Evolutionary conservation across 2,113 vertebrate species (phyloP).

Genomic region (Pardalotus punctatus): DNA sequence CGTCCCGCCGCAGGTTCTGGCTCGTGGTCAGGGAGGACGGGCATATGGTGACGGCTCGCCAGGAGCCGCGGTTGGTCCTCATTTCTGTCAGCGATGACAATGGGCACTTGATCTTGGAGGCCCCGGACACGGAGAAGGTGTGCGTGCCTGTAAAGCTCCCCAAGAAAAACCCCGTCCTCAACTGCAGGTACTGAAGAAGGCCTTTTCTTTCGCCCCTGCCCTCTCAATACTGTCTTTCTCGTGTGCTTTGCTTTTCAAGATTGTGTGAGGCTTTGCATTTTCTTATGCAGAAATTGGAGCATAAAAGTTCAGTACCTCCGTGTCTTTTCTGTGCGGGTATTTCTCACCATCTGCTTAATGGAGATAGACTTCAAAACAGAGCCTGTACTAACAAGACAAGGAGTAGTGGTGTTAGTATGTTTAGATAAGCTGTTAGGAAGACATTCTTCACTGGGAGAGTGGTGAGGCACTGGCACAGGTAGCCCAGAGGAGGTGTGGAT

Average conservation of each 20-base stretch:
- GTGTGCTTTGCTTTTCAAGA: neutral
- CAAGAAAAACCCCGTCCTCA: conserved; percentile 48
- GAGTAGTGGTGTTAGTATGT: neutral
- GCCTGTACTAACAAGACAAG: neutral
- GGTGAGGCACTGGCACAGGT: neutral
- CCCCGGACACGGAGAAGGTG: conserved; percentile 79
- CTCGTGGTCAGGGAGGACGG: conserved; percentile 85
- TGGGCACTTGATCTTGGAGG: conserved; percentile 69
- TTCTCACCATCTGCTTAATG: neutral
- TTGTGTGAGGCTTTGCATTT: neutral
- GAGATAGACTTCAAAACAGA: neutral
- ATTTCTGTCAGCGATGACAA: conserved; percentile 70
- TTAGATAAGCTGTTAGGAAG: neutral
- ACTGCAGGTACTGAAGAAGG: conserved; percentile 70
- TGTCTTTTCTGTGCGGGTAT: neutral
- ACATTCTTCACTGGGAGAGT: rapidly evolving
- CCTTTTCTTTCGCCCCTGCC: rapidly evolving
- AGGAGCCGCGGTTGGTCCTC: conserved; percentile 87
- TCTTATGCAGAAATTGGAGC: neutral
- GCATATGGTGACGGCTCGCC: conserved; percentile 86
- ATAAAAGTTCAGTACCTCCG: neutral
- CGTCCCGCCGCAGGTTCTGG: conserved; percentile 81
- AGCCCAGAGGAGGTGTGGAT: neutral
- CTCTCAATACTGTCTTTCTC: neutral
- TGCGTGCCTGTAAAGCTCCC: conserved; percentile 72